These are phyloP conservation scores for Dreissena rostriformis DNA, from an alignment of 1,140 invertebrate species.

Conservation along the genomic window DNA sequence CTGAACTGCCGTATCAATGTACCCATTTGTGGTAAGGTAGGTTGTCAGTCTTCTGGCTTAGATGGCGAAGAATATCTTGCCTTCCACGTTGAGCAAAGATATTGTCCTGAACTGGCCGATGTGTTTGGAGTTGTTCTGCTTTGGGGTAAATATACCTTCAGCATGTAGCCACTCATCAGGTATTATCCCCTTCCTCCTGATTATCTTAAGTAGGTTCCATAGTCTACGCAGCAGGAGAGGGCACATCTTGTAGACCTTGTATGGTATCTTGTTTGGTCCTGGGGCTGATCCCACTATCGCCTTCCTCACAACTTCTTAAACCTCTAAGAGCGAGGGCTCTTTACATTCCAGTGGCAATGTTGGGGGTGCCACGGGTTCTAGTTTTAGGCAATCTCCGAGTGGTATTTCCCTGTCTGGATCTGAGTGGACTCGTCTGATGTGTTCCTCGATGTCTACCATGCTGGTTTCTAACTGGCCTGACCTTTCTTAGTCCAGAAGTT, in stretches of 20 bases:
- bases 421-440: neutral
- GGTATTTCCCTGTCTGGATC: neutral
- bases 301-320: conserved; percentile 23
- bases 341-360: neutral
- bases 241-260: conserved; percentile 38
- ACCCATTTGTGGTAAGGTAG: neutral
- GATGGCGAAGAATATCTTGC: conserved; percentile 31
- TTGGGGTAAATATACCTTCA: conserved; percentile 27
- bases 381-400: conserved; percentile 1
- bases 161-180: conserved; percentile 24
- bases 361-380: conserved; percentile 1
- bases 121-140: conserved; percentile 35
- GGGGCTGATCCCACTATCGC: conserved; percentile 8
- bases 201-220: conserved; percentile 10
- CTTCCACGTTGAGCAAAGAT: conserved; percentile 39
- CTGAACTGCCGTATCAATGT: neutral
- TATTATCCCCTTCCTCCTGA: conserved; percentile 36
- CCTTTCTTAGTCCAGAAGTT: neutral
- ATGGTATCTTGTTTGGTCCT: conserved; percentile 30
- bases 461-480: conserved; percentile 20
- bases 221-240: conserved; percentile 3
- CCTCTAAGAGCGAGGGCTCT: neutral
- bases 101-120: conserved; percentile 49
- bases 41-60: neutral
- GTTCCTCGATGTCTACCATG: conserved; percentile 10